phyloP scores from a whole-genome alignment of 2,888 invertebrate species.

The Bombylius discolor region DNA sequence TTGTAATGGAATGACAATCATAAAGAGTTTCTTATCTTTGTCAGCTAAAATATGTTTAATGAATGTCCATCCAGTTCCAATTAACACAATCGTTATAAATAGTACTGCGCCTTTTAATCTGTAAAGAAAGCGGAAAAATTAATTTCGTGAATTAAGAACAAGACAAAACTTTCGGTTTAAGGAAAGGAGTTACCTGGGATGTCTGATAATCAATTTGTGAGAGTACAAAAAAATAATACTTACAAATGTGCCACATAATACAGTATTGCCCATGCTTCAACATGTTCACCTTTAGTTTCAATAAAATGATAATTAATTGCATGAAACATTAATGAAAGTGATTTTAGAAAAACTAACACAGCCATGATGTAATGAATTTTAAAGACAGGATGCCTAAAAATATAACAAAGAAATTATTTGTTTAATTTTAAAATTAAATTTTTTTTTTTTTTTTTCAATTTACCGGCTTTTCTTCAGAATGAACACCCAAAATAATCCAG shows the following conservation, averaged over 20 bases:
- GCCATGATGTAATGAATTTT: slow-evolving; percentile 97
- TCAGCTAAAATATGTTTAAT: slow-evolving; percentile 95
- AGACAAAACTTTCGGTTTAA: no score
- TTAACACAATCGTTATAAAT: slow-evolving; percentile 89
- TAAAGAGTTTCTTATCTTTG: slow-evolving; percentile 91
- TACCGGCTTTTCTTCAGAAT: slow-evolving; percentile 67
- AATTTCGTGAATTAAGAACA: no score
- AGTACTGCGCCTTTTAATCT: slow-evolving; percentile 83
- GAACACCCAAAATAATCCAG: slow-evolving; percentile 87
- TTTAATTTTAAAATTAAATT: neutral
- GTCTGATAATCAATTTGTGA: no score
- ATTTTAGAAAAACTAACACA: slow-evolving; percentile 80
- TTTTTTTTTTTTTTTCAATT: neutral
- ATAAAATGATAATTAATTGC: slow-evolving; percentile 92
- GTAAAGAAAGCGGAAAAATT: slow-evolving; percentile 16
- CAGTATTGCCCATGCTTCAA: slow-evolving; percentile 94
- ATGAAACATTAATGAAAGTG: slow-evolving; percentile 85
- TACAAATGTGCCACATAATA: slow-evolving; percentile 96
- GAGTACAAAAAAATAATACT: slow-evolving; percentile 33
- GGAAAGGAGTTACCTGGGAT: no score
- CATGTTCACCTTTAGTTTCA: slow-evolving; percentile 80
- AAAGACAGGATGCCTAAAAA: slow-evolving; percentile 64
- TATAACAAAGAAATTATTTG: neutral
- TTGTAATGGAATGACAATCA: slow-evolving; percentile 95
- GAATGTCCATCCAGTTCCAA: slow-evolving; percentile 98